Base-by-base conservation (phyloP, 2,888 invertebrate genomes). In the Hypsopygia costalis region DNA sequence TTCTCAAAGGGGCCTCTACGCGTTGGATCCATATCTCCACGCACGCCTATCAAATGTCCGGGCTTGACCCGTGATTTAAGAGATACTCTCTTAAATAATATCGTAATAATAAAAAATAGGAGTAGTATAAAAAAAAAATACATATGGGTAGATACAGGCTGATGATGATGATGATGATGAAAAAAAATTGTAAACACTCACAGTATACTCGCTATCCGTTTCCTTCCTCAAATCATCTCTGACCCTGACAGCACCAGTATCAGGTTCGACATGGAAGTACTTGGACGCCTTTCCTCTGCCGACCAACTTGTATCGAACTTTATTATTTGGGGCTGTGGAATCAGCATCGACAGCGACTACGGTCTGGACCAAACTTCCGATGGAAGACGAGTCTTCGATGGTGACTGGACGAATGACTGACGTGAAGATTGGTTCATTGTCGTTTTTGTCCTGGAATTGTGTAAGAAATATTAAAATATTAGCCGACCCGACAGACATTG, bases 251-350 rank as follows among this genome's bases (percentile, higher is more conserved):
- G 93, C 92, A 0, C 97, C 98, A 0, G 93, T 93, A 45, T 96
- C 95, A 0, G 95, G 92, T 71, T 97, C 96, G 5, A 98, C 94
- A 54, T 94, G 93, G 88, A 98, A 98, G 74, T 95, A 97, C 58
- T 95, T 94, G 0, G 91, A 89, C 0, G 96, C 94, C 66, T 95
- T 95, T 11, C 94, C 95, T 11, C 95, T 87, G 0, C 96, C 96
- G 4, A 94, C 94, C 37, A 97, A 89, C 69, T 96, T 95, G 67
- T 97, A 97, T 0, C 92, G 85, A 1, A 92, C 87, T 65, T 94
- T 93, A 79, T 97, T 97, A 56, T 95, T 95, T 0, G 97, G 96
- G 0, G 95, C 87, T 0, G 96, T 94, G 5, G 95, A 95, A 81
- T 97, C 97, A 0, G 93, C 92, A 75, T 97, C 97, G 0, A 92